These are phyloP conservation scores for Diploptera punctata DNA, from an alignment of 2,888 invertebrate genomes.

Conservation along the genomic window DNA sequence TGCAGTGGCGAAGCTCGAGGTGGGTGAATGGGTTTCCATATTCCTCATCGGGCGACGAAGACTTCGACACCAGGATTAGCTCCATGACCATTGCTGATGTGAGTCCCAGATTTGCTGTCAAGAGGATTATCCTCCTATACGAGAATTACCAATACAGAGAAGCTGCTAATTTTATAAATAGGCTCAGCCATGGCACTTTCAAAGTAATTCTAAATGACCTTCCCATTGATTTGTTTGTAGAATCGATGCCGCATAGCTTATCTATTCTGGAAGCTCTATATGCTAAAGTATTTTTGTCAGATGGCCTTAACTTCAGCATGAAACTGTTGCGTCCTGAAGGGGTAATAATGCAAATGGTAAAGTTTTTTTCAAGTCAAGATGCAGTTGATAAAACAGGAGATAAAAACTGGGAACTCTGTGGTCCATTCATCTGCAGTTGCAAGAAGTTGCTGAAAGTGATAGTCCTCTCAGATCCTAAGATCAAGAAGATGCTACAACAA, in stretches of 20 bases:
- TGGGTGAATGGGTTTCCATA: constrained; percentile 51
- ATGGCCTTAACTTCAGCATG: constrained; percentile 54
- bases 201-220: constrained; percentile 71
- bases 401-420: constrained; percentile 49
- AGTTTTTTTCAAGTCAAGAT: constrained; percentile 66
- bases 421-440: constrained; percentile 53
- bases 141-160: constrained; percentile 91
- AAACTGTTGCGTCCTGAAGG: constrained; percentile 64
- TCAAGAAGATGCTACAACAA: constrained; percentile 68
- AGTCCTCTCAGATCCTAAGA: constrained; percentile 58
- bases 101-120: constrained; percentile 59
- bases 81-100: constrained; percentile 54
- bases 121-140: constrained; percentile 74
- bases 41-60: constrained; percentile 19
- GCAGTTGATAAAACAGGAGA: constrained; percentile 44
- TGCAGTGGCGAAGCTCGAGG: constrained; percentile 51
- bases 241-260: constrained; percentile 87
- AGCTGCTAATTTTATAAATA: constrained; percentile 82
- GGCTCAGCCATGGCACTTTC: constrained; percentile 81
- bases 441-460: constrained; percentile 59
- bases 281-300: constrained; percentile 59
- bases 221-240: constrained; percentile 87
- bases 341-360: constrained; percentile 86
- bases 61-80: constrained; percentile 46
- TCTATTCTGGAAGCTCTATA: constrained; percentile 85